Evolutionary conservation across 2,888 invertebrate genomes (phyloP).

Genomic region (Silvanus unidentatus): DNA sequence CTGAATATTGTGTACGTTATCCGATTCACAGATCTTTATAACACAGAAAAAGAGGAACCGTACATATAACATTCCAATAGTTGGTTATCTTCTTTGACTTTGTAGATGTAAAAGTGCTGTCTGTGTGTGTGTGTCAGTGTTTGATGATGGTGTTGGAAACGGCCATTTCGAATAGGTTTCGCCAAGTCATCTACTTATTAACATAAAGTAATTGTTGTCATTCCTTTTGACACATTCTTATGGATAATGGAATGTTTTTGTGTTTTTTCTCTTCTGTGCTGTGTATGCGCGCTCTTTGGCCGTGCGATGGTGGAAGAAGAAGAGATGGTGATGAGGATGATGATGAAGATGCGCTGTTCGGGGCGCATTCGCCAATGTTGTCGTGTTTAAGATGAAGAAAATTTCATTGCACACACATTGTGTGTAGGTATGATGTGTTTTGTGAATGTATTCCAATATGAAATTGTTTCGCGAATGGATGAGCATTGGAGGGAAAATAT

Average conservation of each 20-base stretch:
- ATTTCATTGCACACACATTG: background rate
- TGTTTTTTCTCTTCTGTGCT: constrained; percentile 4
- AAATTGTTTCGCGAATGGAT: too few species aligned
- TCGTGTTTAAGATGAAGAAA: too few species aligned
- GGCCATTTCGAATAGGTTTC: constrained; percentile 11
- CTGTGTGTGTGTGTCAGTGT: too few species aligned
- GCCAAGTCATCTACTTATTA: constrained; percentile 38
- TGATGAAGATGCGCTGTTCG: too few species aligned
- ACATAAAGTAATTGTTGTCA: constrained; percentile 41
- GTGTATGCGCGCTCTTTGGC: background rate
- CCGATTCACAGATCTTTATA: constrained; percentile 16
- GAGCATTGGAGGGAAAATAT: constrained; percentile 16
- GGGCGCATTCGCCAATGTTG: too few species aligned
- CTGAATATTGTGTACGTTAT: constrained; percentile 17
- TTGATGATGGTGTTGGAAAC: too few species aligned
- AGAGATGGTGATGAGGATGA: too few species aligned
- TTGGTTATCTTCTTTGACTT: too few species aligned
- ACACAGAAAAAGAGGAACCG: too few species aligned
- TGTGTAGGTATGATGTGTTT: background rate
- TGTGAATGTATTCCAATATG: constrained; percentile 9
- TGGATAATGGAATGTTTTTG: constrained; percentile 12
- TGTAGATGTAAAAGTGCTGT: too few species aligned
- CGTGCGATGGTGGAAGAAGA: background rate
- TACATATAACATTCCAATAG: too few species aligned
- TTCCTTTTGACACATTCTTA: constrained; percentile 34